A percentile compares a stretch with the other conserved stretches of the same genome.
phyloP scores from a whole-genome alignment of 2,888 invertebrate genomes.

The Sthenelais limicola region DNA sequence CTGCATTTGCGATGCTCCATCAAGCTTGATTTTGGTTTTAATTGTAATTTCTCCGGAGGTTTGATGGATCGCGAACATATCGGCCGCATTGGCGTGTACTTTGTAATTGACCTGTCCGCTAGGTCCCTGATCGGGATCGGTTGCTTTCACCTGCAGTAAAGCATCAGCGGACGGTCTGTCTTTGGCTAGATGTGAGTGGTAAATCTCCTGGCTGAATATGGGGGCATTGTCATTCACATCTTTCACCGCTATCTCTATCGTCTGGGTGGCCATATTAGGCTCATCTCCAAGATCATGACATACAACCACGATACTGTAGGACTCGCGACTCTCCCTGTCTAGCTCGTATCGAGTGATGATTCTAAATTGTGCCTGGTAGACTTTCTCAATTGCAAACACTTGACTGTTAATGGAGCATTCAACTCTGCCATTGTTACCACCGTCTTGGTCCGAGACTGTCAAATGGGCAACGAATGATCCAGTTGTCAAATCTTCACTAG shows the following conservation, averaged over 20 bases:
- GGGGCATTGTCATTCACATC: constrained; percentile 39
- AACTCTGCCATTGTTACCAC: constrained; percentile 45
- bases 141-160: constrained; percentile 27
- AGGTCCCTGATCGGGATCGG: constrained; percentile 25
- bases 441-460: constrained; percentile 44
- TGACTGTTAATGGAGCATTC: constrained; percentile 20
- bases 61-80: constrained; percentile 20
- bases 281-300: constrained; percentile 35
- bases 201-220: constrained; percentile 9
- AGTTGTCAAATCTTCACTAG: constrained; percentile 30
- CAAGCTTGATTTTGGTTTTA: neutral
- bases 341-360: constrained; percentile 13
- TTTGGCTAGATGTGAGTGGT: constrained; percentile 6
- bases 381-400: constrained; percentile 11
- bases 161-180: constrained; percentile 4
- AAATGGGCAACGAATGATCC: constrained; percentile 39
- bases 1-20: neutral
- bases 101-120: constrained; percentile 28
- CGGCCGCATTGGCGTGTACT: constrained; percentile 25
- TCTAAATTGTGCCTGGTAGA: constrained; percentile 19
- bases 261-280: constrained; percentile 7
- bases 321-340: constrained; percentile 4
- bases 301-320: constrained; percentile 8
- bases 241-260: neutral
- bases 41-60: constrained; percentile 9